Evolutionary conservation across 2,797 vertebrate species (phyloP).

Genomic region (Apogon talboti): DNA sequence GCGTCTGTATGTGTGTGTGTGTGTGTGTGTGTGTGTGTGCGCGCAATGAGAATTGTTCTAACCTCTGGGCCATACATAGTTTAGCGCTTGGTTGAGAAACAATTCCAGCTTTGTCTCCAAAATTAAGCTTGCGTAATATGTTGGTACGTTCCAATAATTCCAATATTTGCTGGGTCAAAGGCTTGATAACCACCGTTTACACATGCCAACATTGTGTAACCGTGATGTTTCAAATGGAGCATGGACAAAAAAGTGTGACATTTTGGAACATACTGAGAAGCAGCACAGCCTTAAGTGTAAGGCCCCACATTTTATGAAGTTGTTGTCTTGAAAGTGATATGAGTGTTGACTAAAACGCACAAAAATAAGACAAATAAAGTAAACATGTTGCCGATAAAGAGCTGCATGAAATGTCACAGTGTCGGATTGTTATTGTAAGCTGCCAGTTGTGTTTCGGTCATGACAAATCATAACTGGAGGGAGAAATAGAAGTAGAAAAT

Average conservation of each 20-base stretch:
- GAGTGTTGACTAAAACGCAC: too few species aligned
- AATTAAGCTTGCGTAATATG: conserved; percentile 43
- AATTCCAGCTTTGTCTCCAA: conserved; percentile 22
- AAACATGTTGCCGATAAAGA: too few species aligned
- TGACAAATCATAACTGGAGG: conserved; percentile 3
- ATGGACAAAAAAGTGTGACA: neutral
- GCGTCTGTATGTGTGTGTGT: conserved; percentile 6
- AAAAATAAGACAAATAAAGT: too few species aligned
- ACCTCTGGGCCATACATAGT: conserved; percentile 41
- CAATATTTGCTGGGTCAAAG: conserved; percentile 17
- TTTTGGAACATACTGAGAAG: neutral
- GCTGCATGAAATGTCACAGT: too few species aligned
- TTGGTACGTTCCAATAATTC: conserved; percentile 46
- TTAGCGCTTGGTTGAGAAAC: conserved; percentile 34
- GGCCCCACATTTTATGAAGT: too few species aligned
- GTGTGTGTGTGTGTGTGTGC: conserved; percentile 5
- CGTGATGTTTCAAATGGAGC: neutral
- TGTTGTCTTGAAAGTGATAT: too few species aligned
- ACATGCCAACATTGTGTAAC: conserved; percentile 11
- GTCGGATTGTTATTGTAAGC: too few species aligned
- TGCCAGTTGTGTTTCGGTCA: too few species aligned
- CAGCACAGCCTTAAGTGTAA: neutral
- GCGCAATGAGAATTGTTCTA: conserved; percentile 17
- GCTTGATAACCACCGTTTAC: conserved; percentile 12
- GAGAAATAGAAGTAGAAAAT: conserved; percentile 21